Evolutionary conservation across 2,113 vertebrate species (phyloP).

Genomic region (Mesembrinibis cayennensis): DNA sequence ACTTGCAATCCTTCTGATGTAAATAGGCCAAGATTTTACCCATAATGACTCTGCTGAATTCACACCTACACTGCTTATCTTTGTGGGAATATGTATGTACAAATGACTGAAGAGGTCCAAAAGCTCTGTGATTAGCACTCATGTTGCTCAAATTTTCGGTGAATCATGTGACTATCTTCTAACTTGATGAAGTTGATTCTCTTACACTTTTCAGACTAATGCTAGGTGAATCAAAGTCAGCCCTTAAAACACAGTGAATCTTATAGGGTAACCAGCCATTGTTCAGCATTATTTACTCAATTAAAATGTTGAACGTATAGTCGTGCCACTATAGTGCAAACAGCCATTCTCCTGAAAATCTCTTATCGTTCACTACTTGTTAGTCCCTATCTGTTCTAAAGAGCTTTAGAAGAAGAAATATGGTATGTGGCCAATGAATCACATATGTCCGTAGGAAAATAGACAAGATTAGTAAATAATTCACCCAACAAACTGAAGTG

Average conservation of each 20-base stretch:
- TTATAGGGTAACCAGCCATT: neutral
- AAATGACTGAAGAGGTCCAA: neutral
- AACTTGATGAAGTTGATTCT: neutral
- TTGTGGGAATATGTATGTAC: neutral
- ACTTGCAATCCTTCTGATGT: neutral
- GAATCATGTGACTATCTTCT: neutral
- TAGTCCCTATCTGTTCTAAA: neutral
- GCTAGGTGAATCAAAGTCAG: neutral
- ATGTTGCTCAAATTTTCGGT: neutral
- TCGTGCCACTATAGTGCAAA: neutral
- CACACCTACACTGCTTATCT: neutral
- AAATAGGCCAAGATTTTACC: neutral
- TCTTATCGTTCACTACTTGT: neutral
- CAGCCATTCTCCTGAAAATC: neutral
- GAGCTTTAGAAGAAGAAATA: neutral
- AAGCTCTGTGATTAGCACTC: neutral
- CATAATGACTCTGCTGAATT: neutral
- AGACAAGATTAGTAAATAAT: neutral
- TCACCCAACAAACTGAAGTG: neutral
- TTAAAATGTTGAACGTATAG: neutral
- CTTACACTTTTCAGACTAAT: neutral
- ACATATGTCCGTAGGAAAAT: neutral
- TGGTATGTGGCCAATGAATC: neutral
- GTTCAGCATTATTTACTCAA: neutral
- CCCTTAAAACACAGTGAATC: neutral